Evolutionary conservation across 2,888 invertebrate species (phyloP).

Genomic region (Leucophora obtusa): DNA sequence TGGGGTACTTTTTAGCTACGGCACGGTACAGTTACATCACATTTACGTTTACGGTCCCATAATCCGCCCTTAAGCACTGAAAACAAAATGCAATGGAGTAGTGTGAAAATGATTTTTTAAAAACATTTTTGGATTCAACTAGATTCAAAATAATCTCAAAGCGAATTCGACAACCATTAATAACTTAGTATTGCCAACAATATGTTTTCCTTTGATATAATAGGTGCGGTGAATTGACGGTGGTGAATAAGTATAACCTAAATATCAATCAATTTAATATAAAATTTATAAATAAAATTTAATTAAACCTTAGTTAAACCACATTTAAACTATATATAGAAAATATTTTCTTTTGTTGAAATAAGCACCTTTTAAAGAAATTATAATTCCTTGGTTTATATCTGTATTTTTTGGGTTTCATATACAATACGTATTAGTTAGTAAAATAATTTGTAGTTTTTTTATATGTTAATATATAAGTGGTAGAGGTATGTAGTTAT

Average conservation of each 20-base stretch:
- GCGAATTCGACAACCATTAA: no score
- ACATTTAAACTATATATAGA: background rate
- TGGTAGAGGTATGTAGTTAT: background rate
- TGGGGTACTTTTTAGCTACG: no score
- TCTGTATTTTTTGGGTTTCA: background rate
- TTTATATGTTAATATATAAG: background rate
- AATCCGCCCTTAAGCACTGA: no score
- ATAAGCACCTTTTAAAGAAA: background rate
- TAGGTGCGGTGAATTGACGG: background rate
- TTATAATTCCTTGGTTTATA: background rate
- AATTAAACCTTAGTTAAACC: background rate
- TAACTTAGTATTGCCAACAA: no score
- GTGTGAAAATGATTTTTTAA: no score
- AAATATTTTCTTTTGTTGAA: background rate
- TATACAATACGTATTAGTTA: conserved; percentile 11
- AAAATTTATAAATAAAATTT: background rate
- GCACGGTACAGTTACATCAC: no score
- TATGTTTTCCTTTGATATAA: background rate
- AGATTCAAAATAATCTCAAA: no score
- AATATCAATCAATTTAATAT: background rate
- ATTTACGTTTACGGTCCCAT: no score
- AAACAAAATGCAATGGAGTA: no score
- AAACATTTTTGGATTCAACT: no score
- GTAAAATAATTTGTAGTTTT: background rate
- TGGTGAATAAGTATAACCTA: background rate